Base-by-base conservation (phyloP, 2,888 invertebrate species). In the Synergus gifuensis region DNA sequence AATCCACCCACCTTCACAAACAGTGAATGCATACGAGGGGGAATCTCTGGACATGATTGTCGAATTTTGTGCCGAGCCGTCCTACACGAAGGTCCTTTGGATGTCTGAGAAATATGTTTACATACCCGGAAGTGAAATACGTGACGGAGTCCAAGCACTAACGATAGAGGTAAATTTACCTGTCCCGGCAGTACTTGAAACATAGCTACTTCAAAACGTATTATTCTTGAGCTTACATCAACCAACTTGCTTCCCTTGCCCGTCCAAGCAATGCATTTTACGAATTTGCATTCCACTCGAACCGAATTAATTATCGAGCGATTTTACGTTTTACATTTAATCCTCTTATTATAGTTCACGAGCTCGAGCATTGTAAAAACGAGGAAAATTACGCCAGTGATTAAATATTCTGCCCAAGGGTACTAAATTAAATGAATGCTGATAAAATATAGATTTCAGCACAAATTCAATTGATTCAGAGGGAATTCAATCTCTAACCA, bases 31-130 rank as follows among this genome's bases (percentile, higher is more conserved):
- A 22, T 94, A 95, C 87, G 94, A 95, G 79, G 96, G 96, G 49
- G 95, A 95, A 82, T 94, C 95, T 0, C 92, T 96, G 82, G 95
- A 95, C 84, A 92, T 96, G 63, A 94, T 95, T 62, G 95, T 96
- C 85, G 96, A 96, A 90, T 96, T 96, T 90, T 96, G 96, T 92
- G 96, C 96, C 85, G 96, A 96, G 92, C 97, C 97, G 4, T 93
- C 94, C 62, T 94, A 95, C 86, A 94, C 93, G 76, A 94, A 94
- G 88, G 94, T 94, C 40, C 92, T 95, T 83, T 96, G 95, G 95
- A 93, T 95, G 85, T 94, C 94, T 77, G 93, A 93, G 86, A 93
- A 93, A 83, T 92, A 91, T 83, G 93, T 94, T 46, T 94, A 94
- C 86, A 90, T 92, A 81, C 94, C 94, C 11, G 94, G 94, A 76